phyloP scores from a whole-genome alignment of 2,113 vertebrate species.

The Podocnemis expansa region DNA sequence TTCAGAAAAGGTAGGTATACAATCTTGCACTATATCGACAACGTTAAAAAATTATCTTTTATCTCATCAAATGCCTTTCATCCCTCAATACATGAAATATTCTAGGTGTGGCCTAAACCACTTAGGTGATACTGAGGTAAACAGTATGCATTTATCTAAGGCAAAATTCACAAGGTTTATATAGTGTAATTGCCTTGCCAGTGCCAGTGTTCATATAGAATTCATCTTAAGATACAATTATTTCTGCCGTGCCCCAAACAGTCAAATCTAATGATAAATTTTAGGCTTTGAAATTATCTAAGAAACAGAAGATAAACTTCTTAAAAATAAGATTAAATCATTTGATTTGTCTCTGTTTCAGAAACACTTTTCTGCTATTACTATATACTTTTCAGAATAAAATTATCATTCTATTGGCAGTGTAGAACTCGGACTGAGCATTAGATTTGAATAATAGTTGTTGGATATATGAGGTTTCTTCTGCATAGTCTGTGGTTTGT shows the following conservation, averaged over 20 bases:
- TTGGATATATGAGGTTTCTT: background rate
- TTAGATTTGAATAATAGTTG: background rate
- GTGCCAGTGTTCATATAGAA: background rate
- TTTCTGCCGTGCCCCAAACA: background rate
- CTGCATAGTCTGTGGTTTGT: background rate
- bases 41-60: background rate
- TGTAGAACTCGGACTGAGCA: background rate
- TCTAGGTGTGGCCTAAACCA: background rate
- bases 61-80: rapidly evolving
- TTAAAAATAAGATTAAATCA: background rate
- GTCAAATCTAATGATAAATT: background rate
- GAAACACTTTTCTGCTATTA: background rate
- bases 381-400: background rate
- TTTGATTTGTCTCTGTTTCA: background rate
- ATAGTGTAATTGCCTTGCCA: background rate
- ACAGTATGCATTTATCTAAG: background rate
- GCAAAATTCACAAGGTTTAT: background rate
- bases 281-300: background rate
- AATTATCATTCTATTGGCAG: background rate
- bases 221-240: rapidly evolving
- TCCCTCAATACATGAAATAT: background rate
- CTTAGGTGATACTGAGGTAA: background rate
- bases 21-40: background rate
- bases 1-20: background rate
- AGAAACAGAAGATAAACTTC: background rate